A percentile compares a stretch with the other conserved stretches of the same genome.
phyloP scores from a whole-genome alignment of 2,113 vertebrate species.

The Gorsachius goisagi region DNA sequence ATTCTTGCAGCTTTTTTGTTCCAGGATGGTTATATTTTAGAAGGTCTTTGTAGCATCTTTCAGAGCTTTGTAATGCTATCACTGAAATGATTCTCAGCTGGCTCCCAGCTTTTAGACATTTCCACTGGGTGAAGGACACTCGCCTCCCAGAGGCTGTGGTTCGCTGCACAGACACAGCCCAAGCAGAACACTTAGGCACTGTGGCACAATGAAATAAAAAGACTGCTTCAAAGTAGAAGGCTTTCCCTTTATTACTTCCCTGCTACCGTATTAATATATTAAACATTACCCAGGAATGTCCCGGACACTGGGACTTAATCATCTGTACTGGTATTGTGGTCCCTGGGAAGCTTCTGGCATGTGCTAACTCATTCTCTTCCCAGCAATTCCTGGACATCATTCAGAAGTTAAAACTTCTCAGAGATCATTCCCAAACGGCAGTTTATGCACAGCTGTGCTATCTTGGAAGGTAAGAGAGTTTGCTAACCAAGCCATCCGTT shows the following conservation, averaged over 20 bases:
- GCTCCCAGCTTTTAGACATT: not conserved
- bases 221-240: not conserved
- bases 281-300: not conserved
- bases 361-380: not conserved
- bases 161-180: fast-evolving
- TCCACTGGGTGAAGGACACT: not conserved
- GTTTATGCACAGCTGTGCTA: not conserved
- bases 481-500: not conserved
- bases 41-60: not conserved
- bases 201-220: not conserved
- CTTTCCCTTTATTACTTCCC: not conserved
- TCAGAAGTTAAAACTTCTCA: not conserved
- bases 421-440: not conserved
- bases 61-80: not conserved
- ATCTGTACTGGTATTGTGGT: not conserved
- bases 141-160: fast-evolving
- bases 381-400: not conserved
- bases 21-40: not conserved
- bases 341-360: not conserved
- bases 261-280: not conserved
- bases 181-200: not conserved
- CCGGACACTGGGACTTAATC: not conserved
- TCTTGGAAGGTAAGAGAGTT: not conserved
- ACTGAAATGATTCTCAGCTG: not conserved
- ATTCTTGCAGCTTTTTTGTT: not conserved